Conservation (phyloP, 2,888 invertebrate genomes). For the Sialis fuliginosa region DNA sequence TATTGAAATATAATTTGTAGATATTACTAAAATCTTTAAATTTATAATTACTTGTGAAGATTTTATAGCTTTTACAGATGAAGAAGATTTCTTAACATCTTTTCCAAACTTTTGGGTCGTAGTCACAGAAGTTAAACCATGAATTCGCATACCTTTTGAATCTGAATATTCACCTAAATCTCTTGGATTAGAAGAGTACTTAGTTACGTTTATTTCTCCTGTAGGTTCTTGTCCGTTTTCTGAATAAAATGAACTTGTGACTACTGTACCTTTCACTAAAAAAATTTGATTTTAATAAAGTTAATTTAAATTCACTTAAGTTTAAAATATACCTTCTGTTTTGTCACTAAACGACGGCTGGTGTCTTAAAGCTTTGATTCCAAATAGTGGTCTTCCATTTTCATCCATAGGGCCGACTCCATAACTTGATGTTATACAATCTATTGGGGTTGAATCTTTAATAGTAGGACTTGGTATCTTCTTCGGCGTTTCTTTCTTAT, state of each 20-base stretch:
- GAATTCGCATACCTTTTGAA: constrained; percentile 11
- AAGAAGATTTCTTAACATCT: background rate
- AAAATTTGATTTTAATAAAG: constrained; percentile 5
- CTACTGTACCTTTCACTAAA: constrained; percentile 53
- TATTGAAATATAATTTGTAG: too few species aligned
- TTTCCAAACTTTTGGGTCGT: constrained; percentile 24
- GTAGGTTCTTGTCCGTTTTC: constrained; percentile 50
- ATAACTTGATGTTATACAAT: constrained; percentile 62
- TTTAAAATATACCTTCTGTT: constrained; percentile 36
- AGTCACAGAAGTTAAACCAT: constrained; percentile 21
- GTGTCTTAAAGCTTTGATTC: constrained; percentile 50
- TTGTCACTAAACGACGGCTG: constrained; percentile 39
- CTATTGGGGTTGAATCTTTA: constrained; percentile 28
- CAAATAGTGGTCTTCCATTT: constrained; percentile 61
- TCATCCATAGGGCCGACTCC: constrained; percentile 71
- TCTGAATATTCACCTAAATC: constrained; percentile 24
- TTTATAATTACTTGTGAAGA: too few species aligned
- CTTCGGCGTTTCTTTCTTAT: constrained; percentile 17
- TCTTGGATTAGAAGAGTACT: constrained; percentile 47
- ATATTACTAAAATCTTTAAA: too few species aligned
- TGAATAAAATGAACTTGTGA: constrained; percentile 47
- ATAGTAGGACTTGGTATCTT: constrained; percentile 21
- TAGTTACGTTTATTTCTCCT: constrained; percentile 49
- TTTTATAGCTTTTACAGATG: constrained; percentile 15
- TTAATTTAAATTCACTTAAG: too few species aligned